Base-by-base conservation (phyloP, 2,113 vertebrate genomes). In the Polypterus bichir region DNA sequence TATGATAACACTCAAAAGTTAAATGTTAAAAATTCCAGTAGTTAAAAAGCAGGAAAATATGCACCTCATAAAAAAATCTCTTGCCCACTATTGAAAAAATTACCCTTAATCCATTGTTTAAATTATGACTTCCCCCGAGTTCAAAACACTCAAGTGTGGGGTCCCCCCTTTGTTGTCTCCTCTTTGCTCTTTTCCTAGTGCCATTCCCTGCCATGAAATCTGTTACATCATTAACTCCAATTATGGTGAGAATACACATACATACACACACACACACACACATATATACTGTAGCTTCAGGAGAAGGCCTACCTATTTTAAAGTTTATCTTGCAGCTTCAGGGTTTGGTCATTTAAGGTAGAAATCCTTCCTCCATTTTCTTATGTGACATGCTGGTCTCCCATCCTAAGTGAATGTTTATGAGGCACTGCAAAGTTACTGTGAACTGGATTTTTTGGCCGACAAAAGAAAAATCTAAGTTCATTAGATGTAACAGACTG, bases 401-500 rank as follows among this genome's bases (percentile, higher is more conserved):
- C 47, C 27, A 4, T 5, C 4, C 7, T 9, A 63, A 48, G 44
- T 47, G 11, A 48, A 47, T 57, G 48, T 44, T 76, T 46, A 79
- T 71, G 62, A 77, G 78, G 78, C 79, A 79, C 62, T 65, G 79
- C 69, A 75, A 76, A 79, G 76, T 70, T 75, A 74, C 11, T 48
- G 48, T 62, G 48, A 60, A 80, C 72, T 74, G 73, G 70, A 75
- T 75, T 73, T 79, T 71, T 9, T 69, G 67, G 44, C 68, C 73
- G 68, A 83, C 76, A 58, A 63, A 53, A 81, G 86, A 86, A 81
- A 73, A 75, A 82, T 71, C 77, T 72, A 86, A 86, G 81, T 91
- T 92, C 89, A 89, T 88, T 89, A 79, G 86, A 88, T 78, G 89
- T 90, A 91, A 84, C 85, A 82, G 88, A 79, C 87, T 84, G 89